Evolutionary conservation across 2,888 invertebrate species (phyloP).

Genomic region (Aquatica leii): DNA sequence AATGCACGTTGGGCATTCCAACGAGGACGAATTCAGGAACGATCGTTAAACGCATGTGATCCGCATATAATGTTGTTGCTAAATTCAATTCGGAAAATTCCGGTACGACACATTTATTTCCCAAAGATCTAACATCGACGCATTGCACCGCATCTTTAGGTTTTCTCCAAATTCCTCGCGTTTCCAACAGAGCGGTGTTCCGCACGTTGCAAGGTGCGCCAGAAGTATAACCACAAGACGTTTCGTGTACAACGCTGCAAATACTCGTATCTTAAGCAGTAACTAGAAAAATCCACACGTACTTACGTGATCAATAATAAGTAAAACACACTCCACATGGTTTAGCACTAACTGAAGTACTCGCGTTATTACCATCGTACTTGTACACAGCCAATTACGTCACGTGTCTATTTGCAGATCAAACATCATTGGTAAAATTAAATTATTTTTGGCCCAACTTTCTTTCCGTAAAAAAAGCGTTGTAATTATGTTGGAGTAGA

Average conservation of each 20-base stretch:
- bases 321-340: conserved; percentile 11
- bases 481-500: no score
- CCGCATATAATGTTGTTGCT: conserved; percentile 50
- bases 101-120: conserved; percentile 32
- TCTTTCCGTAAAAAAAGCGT: no score
- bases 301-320: conserved; percentile 12
- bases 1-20: conserved; percentile 47
- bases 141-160: conserved; percentile 46
- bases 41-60: conserved; percentile 49
- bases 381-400: no score
- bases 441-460: no score
- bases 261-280: no score
- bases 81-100: conserved; percentile 24
- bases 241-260: not conserved
- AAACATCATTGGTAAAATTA: no score
- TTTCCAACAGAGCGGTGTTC: conserved; percentile 52
- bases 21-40: conserved; percentile 39
- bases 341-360: no score
- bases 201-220: conserved; percentile 53
- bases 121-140: conserved; percentile 51
- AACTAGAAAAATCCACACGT: no score
- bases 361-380: no score
- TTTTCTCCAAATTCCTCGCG: conserved; percentile 36
- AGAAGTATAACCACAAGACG: conserved; percentile 38
- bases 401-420: no score